Base-by-base conservation (phyloP, 2,888 invertebrate genomes). In the Acronicta aceris region DNA sequence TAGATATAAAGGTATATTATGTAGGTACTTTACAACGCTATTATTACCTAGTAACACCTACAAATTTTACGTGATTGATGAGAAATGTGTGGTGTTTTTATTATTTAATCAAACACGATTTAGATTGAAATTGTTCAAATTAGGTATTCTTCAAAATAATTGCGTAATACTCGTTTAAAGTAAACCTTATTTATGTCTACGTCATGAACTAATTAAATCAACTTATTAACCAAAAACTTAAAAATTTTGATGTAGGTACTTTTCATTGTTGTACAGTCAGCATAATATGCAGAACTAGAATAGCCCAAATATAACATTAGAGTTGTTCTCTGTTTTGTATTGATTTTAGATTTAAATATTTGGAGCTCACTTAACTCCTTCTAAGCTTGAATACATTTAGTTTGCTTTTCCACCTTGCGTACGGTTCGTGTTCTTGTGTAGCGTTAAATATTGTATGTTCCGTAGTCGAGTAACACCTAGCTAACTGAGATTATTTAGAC, bases 391-490 rank as follows among this genome's bases (percentile, higher is more conserved):
- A 52, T 63, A 54, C 61, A 63, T 77, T 77, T 79, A 60, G 61
- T 76, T 80, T 78, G 79, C 81, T 79, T 81, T 76, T 68, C 70
- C 69, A 52, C 72, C 70, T 78, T 77, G 53, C 38, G 38, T 38
- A 60, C 67, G 69, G 64, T 72, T 53, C 69, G 62, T 79, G 51
- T 65, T 66, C 60, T 47, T 77, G 55, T 76, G 78, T 77, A 76
- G 75, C 63, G 50, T 63, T 67, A 59, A 63, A 16, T 54, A 54
- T 45, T 68, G 66, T 59, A 58, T 67, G 62, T 43, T 63, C 55
- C 59, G 62, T 71, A 71, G 65, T 60, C 55, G 54, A 57, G 52
- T 42, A 51, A 52, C 49, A 59, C 25, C 43, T 55, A 63, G 43
- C 40, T 66, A 56, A 47, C 40, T 55, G 52, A 33, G 46, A 42